Evolutionary conservation across 2,113 vertebrate genomes (phyloP).

Genomic region (Platichthys flesus): DNA sequence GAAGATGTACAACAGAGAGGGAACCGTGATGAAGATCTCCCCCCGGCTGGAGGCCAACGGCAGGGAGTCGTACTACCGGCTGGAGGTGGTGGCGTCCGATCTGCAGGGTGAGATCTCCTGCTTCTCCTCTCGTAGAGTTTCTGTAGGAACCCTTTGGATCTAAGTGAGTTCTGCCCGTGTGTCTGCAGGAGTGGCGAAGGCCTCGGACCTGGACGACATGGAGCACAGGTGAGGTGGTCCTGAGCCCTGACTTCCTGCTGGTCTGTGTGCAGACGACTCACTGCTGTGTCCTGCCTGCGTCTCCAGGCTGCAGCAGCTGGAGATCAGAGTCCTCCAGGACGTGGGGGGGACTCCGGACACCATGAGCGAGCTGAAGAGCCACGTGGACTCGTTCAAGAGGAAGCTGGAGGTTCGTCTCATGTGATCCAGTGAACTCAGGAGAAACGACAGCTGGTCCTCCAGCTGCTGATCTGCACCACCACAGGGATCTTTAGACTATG

Average conservation of each 20-base stretch:
- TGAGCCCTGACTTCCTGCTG: fast-evolving
- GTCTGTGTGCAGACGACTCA: neutral
- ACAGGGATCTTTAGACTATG: too few species aligned
- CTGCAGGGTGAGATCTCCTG: slow-evolving; percentile 51
- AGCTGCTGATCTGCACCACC: too few species aligned
- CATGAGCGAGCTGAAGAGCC: slow-evolving; percentile 65
- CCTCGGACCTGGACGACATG: slow-evolving; percentile 51
- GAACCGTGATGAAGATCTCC: slow-evolving; percentile 73
- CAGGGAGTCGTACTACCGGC: slow-evolving; percentile 56
- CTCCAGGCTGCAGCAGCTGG: slow-evolving; percentile 65
- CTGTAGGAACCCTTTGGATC: too few species aligned
- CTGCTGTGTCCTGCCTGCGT: neutral
- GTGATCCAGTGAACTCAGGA: neutral
- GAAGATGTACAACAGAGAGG: slow-evolving; percentile 71
- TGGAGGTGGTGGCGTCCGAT: slow-evolving; percentile 75
- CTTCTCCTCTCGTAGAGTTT: too few species aligned
- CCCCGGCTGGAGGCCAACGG: slow-evolving; percentile 69
- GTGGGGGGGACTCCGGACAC: slow-evolving; percentile 52
- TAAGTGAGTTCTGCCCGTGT: too few species aligned
- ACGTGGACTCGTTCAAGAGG: slow-evolving; percentile 73
- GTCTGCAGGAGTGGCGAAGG: slow-evolving; percentile 34
- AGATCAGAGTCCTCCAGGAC: slow-evolving; percentile 60
- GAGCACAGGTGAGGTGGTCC: slow-evolving; percentile 52
- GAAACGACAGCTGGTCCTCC: too few species aligned
- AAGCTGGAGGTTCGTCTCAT: slow-evolving; percentile 71